Evolutionary conservation across 1,140 invertebrate species (phyloP), one percentile per base, ranked within the genome.

Genomic region (Ips typographus): DNA sequence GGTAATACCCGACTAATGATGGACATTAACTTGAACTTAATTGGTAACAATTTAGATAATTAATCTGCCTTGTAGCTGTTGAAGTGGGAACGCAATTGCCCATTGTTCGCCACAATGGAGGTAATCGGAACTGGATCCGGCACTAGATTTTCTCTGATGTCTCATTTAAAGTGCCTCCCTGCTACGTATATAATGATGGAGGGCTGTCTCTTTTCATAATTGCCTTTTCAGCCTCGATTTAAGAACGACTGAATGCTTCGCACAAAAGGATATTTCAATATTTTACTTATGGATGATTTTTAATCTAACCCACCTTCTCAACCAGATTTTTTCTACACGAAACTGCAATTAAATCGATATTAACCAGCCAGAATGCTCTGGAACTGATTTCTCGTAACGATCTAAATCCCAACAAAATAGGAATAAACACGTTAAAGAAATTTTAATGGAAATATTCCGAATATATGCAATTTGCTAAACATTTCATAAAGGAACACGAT

Each of bases 31-130:
- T 77, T 77, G 78, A 77, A 80, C 80, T 81, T 81, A 81, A 81
- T 81, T 81, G 79, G 78, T 75, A 80, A 80, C 80, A 80, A 81
- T 81, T 81, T 80, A 75, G 76, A 78, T 79, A 81, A 81, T 81
- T 81, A 81, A 81, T 80, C 78, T 76, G 76, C 77, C 76, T 74
- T 75, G 78, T 76, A 75, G 75, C 73, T 72, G 78, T 75, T 73
- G 78, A 80, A 80, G 78, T 80, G 75, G 77, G 76, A 75, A 65
- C 72, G 77, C 78, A 79, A 80, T 80, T 80, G 78, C 76, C 72
- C 76, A 80, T 80, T 80, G 78, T 80, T 74, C 67, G 61, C 65
- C 66, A 80, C 78, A 80, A 80, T 80, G 70, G 77, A 72, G 75
- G 77, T 79, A 80, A 80, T 80, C 78, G 77, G 77, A 77, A 76